Evolutionary conservation across 2,888 invertebrate species (phyloP), one percentile per base, ranked within the genome.

Genomic region (Aspidiotus destructor): DNA sequence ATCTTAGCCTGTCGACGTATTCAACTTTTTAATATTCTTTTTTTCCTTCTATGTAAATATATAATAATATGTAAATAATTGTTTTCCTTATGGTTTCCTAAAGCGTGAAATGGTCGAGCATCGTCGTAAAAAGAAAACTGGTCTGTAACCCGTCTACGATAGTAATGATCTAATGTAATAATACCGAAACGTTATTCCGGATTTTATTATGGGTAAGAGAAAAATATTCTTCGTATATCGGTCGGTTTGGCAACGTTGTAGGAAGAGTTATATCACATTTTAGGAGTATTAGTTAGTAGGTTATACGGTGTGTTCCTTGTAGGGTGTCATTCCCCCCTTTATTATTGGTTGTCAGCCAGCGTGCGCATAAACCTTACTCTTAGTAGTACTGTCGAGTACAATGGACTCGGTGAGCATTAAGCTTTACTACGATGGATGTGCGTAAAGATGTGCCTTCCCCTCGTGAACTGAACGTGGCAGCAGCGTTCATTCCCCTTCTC

Each of bases 251-350:
- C 62, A 62, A 62, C 62, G 62, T 62, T 17, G 62, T 17, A 16
- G 16, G 62, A 48, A 52, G 28, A 28, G 28, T 28, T 28, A 28
- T 62, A 62, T 62, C 48, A 62, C 52, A 62, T 62, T 62, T 62
- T 62, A 62, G 62, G 62, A 62, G 52, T 62, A 52, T 62, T 62
- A 62, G 62, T 62, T 62, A 62, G 62, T 62, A 62, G 62, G 62
- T 62, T 62, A 62, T 48, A 62, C 62, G 62, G 62, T 62, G 28
- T 28, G 62, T 48, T 62, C 17, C 62, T 62, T 62, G 62, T 62
- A 62, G 62, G 62, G 62, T 62, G 62, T 62, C 62, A 62, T 62
- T 62, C 62, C 62, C 62, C 62, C 62, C 28, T 28, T 28, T 28
- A 28, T 28, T 28, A 28, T 62, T 62, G 62, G 62, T 62, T 48